Evolutionary conservation across 1,140 invertebrate genomes (phyloP).

Genomic region (Meteorus sp.): DNA sequence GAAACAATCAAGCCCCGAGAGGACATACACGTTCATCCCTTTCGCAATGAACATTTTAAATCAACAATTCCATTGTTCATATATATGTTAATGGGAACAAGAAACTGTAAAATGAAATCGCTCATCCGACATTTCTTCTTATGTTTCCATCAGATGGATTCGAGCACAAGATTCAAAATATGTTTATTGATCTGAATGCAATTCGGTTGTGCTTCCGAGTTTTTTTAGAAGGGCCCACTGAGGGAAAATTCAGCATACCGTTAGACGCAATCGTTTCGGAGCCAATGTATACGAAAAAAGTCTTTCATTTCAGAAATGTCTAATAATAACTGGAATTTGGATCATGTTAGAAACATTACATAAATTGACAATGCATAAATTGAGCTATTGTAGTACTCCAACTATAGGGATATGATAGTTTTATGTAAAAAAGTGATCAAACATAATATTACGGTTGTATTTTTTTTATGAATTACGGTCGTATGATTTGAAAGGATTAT

Average conservation of each 20-base stretch:
- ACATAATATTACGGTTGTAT: conserved; percentile 89
- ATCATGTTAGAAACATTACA: conserved; percentile 78
- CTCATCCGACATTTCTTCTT: conserved; percentile 97
- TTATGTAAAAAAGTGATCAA: conserved; percentile 89
- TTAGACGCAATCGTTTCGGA: conserved; percentile 87
- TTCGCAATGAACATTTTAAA: too few species aligned
- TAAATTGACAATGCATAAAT: conserved; percentile 84
- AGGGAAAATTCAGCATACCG: conserved; percentile 76
- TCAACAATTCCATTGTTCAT: too few species aligned
- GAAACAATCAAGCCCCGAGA: too few species aligned
- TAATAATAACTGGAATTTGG: not conserved
- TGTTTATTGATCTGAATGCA: conserved; percentile 89
- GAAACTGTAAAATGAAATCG: too few species aligned
- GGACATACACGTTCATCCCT: too few species aligned
- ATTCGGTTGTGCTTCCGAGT: conserved; percentile 95
- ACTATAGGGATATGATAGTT: conserved; percentile 85
- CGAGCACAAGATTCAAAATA: conserved; percentile 76
- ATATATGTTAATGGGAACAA: too few species aligned
- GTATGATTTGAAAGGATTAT: conserved; percentile 71
- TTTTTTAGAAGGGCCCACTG: conserved; percentile 76
- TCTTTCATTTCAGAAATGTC: conserved; percentile 59
- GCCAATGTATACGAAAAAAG: conserved; percentile 93
- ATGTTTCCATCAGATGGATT: conserved; percentile 78
- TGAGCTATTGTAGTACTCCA: conserved; percentile 79
- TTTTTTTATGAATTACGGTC: conserved; percentile 81